Percentiles rank a stretch among this genome's conserved stretches.
Evolutionary conservation across 2,113 vertebrate species (phyloP).

Genomic region (Cavia porcellus): DNA sequence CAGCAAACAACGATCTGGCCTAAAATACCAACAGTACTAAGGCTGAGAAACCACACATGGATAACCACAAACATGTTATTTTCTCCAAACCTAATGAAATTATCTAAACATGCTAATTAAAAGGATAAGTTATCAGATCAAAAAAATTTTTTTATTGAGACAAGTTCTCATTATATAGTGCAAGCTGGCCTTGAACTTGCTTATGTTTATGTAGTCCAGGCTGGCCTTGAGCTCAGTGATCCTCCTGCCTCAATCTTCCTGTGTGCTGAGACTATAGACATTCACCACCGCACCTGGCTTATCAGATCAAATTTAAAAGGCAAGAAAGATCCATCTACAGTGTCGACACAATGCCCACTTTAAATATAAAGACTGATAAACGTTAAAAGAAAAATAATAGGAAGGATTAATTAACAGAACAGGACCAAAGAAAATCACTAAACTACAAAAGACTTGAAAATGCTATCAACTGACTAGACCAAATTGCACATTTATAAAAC

Average conservation of each 20-base stretch:
- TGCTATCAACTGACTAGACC: background rate
- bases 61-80: background rate
- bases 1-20: background rate
- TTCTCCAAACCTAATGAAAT: slow-evolving; percentile 18
- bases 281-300: background rate
- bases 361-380: background rate
- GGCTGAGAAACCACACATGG: background rate
- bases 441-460: background rate
- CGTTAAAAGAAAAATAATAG: background rate
- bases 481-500: background rate
- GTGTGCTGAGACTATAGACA: too few relatives aligned
- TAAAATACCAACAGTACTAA: background rate
- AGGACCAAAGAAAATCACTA: slow-evolving; percentile 5
- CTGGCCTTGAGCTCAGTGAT: too few relatives aligned
- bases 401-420: background rate
- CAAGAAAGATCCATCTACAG: background rate
- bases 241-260: too few relatives aligned
- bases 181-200: too few relatives aligned
- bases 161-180: too few relatives aligned
- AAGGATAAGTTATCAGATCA: background rate
- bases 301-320: slow-evolving; percentile 12
- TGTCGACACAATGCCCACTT: background rate
- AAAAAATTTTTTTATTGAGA: background rate
- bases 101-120: slow-evolving; percentile 31
- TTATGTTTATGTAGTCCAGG: too few relatives aligned